Evolutionary conservation across 2,888 invertebrate genomes (phyloP).

Genomic region (Philereme transversata): DNA sequence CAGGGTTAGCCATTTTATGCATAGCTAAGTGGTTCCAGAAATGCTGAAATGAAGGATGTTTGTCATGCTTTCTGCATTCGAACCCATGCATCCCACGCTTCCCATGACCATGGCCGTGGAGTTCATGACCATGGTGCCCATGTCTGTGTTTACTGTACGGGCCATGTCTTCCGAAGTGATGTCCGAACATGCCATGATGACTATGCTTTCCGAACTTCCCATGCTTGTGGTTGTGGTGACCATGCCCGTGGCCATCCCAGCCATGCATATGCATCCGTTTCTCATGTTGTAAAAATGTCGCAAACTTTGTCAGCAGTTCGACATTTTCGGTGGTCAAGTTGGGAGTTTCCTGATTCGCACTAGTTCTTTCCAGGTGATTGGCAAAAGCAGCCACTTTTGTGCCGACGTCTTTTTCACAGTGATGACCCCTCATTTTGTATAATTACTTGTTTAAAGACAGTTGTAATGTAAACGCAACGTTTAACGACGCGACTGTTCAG

Average conservation of each 20-base stretch:
- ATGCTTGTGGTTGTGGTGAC: constrained; percentile 17
- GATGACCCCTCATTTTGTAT: constrained; percentile 43
- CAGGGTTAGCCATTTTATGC: constrained; percentile 25
- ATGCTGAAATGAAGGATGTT: constrained; percentile 25
- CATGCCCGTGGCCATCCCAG: constrained; percentile 11
- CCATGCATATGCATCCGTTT: constrained; percentile 22
- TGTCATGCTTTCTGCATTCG: constrained; percentile 19
- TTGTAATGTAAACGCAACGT: constrained; percentile 32
- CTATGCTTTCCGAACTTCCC: constrained; percentile 31
- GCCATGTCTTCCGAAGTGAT: constrained; percentile 41
- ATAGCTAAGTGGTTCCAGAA: constrained; percentile 31
- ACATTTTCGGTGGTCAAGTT: constrained; percentile 39
- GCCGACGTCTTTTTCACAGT: constrained; percentile 35
- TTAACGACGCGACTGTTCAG: constrained; percentile 33
- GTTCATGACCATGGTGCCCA: constrained; percentile 31
- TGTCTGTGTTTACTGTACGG: constrained; percentile 29
- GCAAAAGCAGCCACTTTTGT: constrained; percentile 39
- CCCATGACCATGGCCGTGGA: constrained; percentile 24
- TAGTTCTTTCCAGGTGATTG: constrained; percentile 26
- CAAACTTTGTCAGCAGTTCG: constrained; percentile 43
- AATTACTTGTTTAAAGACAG: constrained; percentile 14
- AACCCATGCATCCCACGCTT: constrained; percentile 30
- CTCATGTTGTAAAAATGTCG: constrained; percentile 40
- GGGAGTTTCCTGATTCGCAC: constrained; percentile 25
- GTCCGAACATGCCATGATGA: constrained; percentile 36